A percentile compares a stretch with the other conserved stretches of the same genome.
phyloP scores from a whole-genome alignment of 2,888 invertebrate genomes.

The Pachycephus smyrnensis region DNA sequence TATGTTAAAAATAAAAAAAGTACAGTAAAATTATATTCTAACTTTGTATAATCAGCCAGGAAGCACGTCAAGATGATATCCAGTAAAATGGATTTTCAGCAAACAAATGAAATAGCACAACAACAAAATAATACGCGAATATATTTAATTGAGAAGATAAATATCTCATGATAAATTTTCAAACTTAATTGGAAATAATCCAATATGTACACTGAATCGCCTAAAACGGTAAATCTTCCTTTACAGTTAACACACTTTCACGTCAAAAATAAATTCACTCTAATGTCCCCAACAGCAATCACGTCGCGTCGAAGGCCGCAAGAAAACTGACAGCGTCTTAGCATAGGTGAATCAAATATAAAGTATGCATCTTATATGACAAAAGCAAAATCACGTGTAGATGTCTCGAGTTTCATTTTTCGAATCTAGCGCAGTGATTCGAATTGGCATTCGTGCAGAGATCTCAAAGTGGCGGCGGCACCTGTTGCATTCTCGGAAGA shows the following conservation, averaged over 20 bases:
- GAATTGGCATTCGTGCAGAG: neutral
- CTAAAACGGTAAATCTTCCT: constrained; percentile 16
- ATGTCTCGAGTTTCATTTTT: constrained; percentile 25
- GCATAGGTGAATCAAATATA: neutral
- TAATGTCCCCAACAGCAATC: neutral
- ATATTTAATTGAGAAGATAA: neutral
- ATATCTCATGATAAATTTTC: neutral
- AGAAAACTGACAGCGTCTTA: neutral
- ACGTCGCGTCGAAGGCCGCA: neutral
- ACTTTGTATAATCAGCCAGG: neutral
- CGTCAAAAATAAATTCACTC: neutral
- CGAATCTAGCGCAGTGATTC: constrained; percentile 3
- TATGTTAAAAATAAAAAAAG: neutral
- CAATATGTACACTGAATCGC: constrained; percentile 15
- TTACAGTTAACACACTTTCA: neutral
- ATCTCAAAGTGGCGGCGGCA: constrained; percentile 12
- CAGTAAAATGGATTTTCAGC: neutral
- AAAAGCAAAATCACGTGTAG: constrained; percentile 7
- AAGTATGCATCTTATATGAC: neutral
- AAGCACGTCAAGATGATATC: neutral
- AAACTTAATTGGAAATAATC: constrained; percentile 4
- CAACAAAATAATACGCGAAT: neutral
- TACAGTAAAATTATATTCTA: neutral
- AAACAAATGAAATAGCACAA: neutral
- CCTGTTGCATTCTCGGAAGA: constrained; percentile 25